Evolutionary conservation across 2,888 invertebrate genomes (phyloP), one percentile per base, ranked within the genome.

Genomic region (Drepanosiphum platanoidis): DNA sequence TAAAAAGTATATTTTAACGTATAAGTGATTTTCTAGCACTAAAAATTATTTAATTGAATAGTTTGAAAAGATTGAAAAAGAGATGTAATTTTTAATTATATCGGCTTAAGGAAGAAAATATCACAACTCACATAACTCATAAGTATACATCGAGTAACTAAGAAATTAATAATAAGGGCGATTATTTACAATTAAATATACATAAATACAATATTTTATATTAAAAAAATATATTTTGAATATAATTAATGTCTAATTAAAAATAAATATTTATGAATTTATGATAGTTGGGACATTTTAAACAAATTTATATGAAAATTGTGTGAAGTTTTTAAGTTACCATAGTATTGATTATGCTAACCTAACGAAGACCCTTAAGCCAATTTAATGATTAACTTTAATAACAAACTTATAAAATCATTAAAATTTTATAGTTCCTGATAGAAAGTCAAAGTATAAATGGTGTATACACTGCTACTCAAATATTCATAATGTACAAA

Each of bases 351-450:
- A 81, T 81, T 61, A n/a, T 52, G 18, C 71, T 15, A 8, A 42
- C n/a, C n/a, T 46, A 36, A 81, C 3, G 81, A 81, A 81, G 81
- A 81, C 81, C 81, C 71, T 61, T 81, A 81, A 81, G 81, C 81
- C 81, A 61, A 81, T 61, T 81, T n/a, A n/a, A n/a, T n/a, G n/a
- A n/a, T n/a, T n/a, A n/a, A 27, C 27, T 27, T 27, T 27, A 58
- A 68, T 70, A n/a, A n/a, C 11, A 71, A 74, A 64, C 27, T 9
- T 61, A 71, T 39, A 81, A 81, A 71, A 71, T 30, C 22, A 13
- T 71, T 61, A 61, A 11, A 11, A 52, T 34, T 36, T 9, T 4
- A 27, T 52, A 64, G 36, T 32, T 3, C 32, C 15, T n/a, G 71
- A 58, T 34, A 68, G 0, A 30, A 5, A 27, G 13, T 22, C n/a